These are phyloP conservation scores for Leucosticte australis DNA, from an alignment of 2,113 vertebrate species.

Conservation along the genomic window DNA sequence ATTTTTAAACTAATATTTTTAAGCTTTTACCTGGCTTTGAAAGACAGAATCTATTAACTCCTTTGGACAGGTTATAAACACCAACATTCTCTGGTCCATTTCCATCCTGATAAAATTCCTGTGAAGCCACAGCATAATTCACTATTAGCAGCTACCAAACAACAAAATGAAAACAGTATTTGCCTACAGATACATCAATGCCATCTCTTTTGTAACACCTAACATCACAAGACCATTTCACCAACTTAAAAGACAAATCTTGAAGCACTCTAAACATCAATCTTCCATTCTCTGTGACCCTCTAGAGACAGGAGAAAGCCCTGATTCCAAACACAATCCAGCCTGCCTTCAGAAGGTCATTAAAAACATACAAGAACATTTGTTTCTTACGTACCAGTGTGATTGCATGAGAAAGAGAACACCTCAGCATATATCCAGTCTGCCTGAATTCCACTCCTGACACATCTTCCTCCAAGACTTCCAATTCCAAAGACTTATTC, in stretches of 20 bases:
- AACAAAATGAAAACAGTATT: background rate
- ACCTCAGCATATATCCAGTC: constrained; percentile 96
- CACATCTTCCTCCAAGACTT: constrained; percentile 86
- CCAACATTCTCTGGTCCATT: constrained; percentile 95
- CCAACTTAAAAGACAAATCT: background rate
- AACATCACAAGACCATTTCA: background rate
- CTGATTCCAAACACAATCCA: background rate
- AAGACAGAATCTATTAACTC: constrained; percentile 96
- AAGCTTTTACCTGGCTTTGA: constrained; percentile 91
- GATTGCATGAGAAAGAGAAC: constrained; percentile 95
- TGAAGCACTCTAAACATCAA: background rate
- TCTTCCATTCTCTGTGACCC: background rate
- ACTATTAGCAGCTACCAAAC: background rate
- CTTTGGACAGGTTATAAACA: constrained; percentile 96
- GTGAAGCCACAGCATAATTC: constrained; percentile 29
- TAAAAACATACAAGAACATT: background rate
- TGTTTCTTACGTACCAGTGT: constrained; percentile 83
- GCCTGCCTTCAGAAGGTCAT: background rate
- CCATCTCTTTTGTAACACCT: background rate
- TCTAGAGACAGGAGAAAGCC: background rate
- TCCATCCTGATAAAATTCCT: constrained; percentile 99
- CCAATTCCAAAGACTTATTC: constrained; percentile 92
- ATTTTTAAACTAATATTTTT: background rate
- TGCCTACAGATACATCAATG: background rate
- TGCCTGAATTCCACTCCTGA: constrained; percentile 90